phyloP scores from a whole-genome alignment of 2,797 vertebrate genomes.

The Crypturellus tataupa region DNA sequence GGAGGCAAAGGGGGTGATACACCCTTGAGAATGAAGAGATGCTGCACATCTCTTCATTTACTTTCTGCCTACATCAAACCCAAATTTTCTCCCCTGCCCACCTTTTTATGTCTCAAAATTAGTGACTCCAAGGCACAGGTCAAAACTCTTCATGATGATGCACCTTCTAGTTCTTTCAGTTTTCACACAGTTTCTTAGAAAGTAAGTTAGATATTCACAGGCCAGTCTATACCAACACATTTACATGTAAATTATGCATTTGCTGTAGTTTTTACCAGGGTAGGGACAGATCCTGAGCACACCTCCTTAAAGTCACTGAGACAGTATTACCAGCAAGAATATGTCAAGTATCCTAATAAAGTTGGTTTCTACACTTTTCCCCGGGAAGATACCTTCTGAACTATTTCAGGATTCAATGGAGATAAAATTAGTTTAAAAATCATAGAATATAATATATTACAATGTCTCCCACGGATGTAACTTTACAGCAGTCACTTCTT shows the following conservation, averaged over 20 bases:
- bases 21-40: too few species aligned
- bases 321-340: neutral
- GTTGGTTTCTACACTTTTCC: constrained; percentile 11
- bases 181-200: neutral
- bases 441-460: constrained; percentile 28
- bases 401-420: constrained; percentile 19
- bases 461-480: neutral
- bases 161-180: neutral
- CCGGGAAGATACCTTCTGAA: constrained; percentile 1
- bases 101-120: rapidly evolving
- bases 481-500: neutral
- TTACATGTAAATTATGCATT: neutral
- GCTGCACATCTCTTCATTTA: neutral
- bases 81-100: neutral
- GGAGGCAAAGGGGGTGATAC: neutral
- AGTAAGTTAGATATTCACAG: neutral
- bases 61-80: neutral
- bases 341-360: neutral
- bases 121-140: neutral
- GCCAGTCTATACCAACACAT: neutral
- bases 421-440: constrained; percentile 42
- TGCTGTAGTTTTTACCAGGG: neutral
- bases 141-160: neutral
- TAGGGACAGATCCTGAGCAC: neutral
- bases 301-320: neutral